Percentiles rank a stretch among this genome's conserved stretches.
These are phyloP conservation scores for Olivierus martensii DNA, from an alignment of 1,140 invertebrate species.

Conservation along the genomic window DNA sequence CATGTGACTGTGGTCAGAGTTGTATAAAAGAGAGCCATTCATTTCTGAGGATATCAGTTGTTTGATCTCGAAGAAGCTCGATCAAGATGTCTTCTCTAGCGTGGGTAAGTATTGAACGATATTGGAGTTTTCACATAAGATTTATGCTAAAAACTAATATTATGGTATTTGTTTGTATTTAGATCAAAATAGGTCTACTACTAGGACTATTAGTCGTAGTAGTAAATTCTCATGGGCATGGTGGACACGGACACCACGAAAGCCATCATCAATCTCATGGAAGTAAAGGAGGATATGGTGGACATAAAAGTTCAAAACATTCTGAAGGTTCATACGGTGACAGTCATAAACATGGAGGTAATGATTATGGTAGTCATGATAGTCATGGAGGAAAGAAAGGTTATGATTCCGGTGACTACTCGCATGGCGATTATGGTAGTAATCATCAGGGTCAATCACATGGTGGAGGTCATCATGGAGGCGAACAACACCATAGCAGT, in stretches of 20 bases:
- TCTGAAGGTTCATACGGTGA: background rate
- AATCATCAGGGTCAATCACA: background rate
- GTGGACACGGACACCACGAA: conserved; percentile 1
- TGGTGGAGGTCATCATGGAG: background rate
- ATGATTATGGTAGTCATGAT: background rate
- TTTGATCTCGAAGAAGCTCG: too few relatives aligned
- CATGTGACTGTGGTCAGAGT: too few relatives aligned
- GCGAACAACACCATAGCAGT: background rate
- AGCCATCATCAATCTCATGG: background rate
- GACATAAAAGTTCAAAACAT: background rate
- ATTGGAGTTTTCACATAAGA: too few relatives aligned
- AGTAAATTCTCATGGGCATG: background rate
- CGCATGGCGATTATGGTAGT: background rate
- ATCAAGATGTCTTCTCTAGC: too few relatives aligned
- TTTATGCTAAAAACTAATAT: too few relatives aligned
- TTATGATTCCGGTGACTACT: background rate
- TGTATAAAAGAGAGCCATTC: too few relatives aligned
- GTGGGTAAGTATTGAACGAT: too few relatives aligned
- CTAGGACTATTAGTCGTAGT: too few relatives aligned
- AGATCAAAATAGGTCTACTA: too few relatives aligned
- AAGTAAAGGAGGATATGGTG: conserved; percentile 1
- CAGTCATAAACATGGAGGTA: background rate
- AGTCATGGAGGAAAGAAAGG: background rate
- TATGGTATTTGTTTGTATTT: too few relatives aligned
- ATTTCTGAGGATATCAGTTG: too few relatives aligned